phyloP scores from a whole-genome alignment of 2,113 vertebrate species.

The Dromiciops gliroides region DNA sequence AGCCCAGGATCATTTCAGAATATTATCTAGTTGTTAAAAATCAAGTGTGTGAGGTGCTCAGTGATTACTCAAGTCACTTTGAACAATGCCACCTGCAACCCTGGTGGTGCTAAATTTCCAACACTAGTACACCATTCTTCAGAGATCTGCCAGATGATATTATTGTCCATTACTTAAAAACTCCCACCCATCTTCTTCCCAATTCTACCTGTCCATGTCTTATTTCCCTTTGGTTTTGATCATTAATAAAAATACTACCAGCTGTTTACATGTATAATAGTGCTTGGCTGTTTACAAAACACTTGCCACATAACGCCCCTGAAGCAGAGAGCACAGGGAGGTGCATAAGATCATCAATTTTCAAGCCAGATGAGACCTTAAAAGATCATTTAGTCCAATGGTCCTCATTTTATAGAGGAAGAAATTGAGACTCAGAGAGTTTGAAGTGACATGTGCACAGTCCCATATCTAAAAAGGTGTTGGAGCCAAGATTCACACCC shows the following conservation, averaged over 20 bases:
- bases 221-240: not conserved
- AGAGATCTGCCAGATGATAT: not conserved
- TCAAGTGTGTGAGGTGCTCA: not conserved
- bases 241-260: not conserved
- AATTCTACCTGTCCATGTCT: not conserved
- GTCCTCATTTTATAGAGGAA: not conserved
- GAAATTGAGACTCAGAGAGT: not conserved
- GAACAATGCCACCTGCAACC: not conserved
- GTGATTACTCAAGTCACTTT: not conserved
- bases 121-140: not conserved
- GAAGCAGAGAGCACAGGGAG: not conserved
- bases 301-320: not conserved
- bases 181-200: not conserved
- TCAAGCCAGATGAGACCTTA: not conserved
- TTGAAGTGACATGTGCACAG: not conserved
- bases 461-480: not conserved
- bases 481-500: not conserved
- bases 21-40: constrained; percentile 40
- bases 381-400: not conserved
- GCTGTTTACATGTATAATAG: not conserved
- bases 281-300: not conserved
- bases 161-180: not conserved
- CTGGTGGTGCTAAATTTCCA: not conserved
- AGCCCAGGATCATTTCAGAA: constrained; percentile 33
- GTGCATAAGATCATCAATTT: not conserved